Evolutionary conservation across 2,113 vertebrate genomes (phyloP), one percentile per base, ranked within the genome.

Genomic region (Microcebus griseorufus): DNA sequence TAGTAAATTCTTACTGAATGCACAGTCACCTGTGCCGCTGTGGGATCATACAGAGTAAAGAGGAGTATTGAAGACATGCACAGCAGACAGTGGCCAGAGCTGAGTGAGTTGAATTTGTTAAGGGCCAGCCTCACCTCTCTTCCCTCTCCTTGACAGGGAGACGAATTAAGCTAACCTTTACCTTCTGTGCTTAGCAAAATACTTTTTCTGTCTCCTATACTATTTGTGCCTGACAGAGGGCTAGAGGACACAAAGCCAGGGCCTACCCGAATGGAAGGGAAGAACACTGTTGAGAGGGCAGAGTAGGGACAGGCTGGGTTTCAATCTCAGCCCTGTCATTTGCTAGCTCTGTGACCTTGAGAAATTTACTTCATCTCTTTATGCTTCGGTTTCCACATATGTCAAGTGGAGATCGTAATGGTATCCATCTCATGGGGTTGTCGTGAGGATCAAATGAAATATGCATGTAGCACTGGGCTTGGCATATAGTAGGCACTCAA

Each of bases 361-460:
- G 11, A 78, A 94, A 80, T 94, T 87, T 65, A 60, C 60, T 92
- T 96, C 87, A 73, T n/a, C 25, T 78, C n/a, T 12, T 97, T 84
- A 90, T 88, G 32, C 91, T 95, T 95, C 67, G 72, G 34, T 82
- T 97, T 96, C 85, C 55, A 83, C 76, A 48, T 79, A 76, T 88
- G 45, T 67, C 70, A 95, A 45, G 4, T 94, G 34, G 51, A 75
- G 55, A 86, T 65, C 65, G 82, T 93, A 85, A 95, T 92, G 25
- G 22, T 89, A 37, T 90, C 64, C n/a, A 76, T 45, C 65, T 90
- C 70, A 51, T 88, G 62, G 69, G 37, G 27, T 60, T 87, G 53
- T 83, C 88, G 69, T 94, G 81, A 95, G 20, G 27, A 85, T 86
- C 80, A 97, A 94, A 93, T 86, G 62, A 95, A 76, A 90, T 84